Evolutionary conservation across 1,140 invertebrate species (phyloP).

Genomic region (Brachionus sp.): DNA sequence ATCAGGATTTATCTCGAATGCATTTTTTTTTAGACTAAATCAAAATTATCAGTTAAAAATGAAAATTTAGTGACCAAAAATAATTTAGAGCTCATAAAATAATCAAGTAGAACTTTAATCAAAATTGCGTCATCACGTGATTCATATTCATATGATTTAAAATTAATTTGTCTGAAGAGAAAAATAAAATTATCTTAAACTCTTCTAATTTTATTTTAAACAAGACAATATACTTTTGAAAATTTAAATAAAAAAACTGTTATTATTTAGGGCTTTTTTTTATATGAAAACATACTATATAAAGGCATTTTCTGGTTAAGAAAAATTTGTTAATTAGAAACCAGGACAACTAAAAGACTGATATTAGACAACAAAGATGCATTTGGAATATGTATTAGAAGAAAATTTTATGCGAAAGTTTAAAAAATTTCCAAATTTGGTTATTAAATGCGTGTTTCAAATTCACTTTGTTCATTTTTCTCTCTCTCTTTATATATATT

Average conservation of each 20-base stretch:
- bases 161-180: conserved; percentile 4
- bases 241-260: too few relatives aligned
- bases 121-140: conserved; percentile 32
- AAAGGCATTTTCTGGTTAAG: not conserved
- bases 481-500: conserved; percentile 6
- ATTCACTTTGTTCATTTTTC: not conserved
- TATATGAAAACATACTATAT: not conserved
- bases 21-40: too few relatives aligned
- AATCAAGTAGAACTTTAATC: not conserved
- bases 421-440: conserved; percentile 26
- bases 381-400: conserved; percentile 18
- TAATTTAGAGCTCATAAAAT: too few relatives aligned
- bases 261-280: too few relatives aligned
- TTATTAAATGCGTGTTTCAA: conserved; percentile 30
- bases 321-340: not conserved
- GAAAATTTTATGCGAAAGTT: conserved; percentile 2
- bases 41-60: not conserved
- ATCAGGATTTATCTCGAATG: not conserved
- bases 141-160: conserved; percentile 3
- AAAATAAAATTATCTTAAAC: not conserved
- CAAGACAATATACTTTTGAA: not conserved
- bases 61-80: not conserved
- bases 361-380: not conserved
- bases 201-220: not conserved
- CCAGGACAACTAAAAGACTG: not conserved